phyloP scores from a whole-genome alignment of 1,140 invertebrate species.

The Camponotus floridanus region DNA sequence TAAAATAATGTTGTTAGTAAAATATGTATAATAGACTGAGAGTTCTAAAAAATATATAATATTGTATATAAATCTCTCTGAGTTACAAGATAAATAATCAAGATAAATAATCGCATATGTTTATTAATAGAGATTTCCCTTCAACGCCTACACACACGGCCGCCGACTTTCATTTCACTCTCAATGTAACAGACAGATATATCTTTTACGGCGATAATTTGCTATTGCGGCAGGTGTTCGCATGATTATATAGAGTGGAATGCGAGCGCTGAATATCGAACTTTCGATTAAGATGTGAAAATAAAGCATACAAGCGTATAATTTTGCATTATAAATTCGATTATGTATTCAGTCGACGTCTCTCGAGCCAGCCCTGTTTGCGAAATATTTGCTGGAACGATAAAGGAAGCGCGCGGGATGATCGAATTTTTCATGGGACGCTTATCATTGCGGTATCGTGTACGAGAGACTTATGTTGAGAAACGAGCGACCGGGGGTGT shows the following conservation, averaged over 20 bases:
- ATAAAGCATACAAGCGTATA: conserved; percentile 26
- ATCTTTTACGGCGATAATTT: conserved; percentile 50
- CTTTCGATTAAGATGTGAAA: conserved; percentile 46
- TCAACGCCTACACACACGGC: neutral
- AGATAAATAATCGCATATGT: conserved; percentile 39
- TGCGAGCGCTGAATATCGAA: conserved; percentile 41
- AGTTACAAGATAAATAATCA: conserved; percentile 45
- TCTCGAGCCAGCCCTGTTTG: neutral
- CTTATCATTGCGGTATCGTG: conserved; percentile 27
- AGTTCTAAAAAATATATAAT: too few species aligned
- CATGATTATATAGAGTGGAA: conserved; percentile 44
- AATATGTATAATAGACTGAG: neutral
- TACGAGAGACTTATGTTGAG: conserved; percentile 13
- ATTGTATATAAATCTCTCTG: neutral
- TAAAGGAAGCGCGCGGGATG: neutral
- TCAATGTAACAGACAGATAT: conserved; percentile 38
- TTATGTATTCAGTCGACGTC: conserved; percentile 9
- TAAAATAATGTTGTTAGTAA: conserved; percentile 17
- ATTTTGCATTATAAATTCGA: conserved; percentile 28
- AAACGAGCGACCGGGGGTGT: conserved; percentile 39
- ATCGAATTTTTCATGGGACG: conserved; percentile 25
- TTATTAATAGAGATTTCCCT: conserved; percentile 26
- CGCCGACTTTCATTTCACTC: conserved; percentile 36
- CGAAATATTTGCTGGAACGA: neutral
- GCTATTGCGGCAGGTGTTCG: conserved; percentile 56